Evolutionary conservation across 2,113 vertebrate species (phyloP), one percentile per base, ranked within the genome.

Genomic region (Thalassoma bifasciatum): DNA sequence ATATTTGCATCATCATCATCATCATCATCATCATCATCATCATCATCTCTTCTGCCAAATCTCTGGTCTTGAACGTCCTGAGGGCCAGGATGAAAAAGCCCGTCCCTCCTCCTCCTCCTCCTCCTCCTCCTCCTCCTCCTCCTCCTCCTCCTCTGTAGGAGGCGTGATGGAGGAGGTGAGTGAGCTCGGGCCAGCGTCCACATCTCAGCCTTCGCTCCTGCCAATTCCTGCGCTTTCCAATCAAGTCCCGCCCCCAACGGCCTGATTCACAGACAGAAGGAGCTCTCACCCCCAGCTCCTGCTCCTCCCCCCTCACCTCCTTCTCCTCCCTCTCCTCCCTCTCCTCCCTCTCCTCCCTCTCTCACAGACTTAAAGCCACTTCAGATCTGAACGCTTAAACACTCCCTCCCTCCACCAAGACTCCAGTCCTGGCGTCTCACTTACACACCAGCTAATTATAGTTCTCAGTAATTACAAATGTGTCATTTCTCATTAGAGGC

Each of bases 401-500:
- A 1, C 24, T 22, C 53, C 57, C 57, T 22, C 44, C 21, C 51
- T 2, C 36, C 75, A 77, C 75, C 65, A 80, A 84, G 74, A 59
- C 75, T 53, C 40, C 49, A 47, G 58, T 75, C 71, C 63, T 75
- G 75, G 61, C 83, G 56, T 91, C 82, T 91, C 88, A 77, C 71
- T 89, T 83, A 90, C 87, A 86, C 69, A 70, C 70, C 42, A 21
- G 78, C 72, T 90, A 90, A 91, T 91, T 88, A 89, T 86, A 88
- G 87, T 82, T 76, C 82, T 77, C 84, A 87, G 87, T 92, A 92
- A 90, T 90, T 91, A 89, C 79, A 81, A 86, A 90, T 80, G 85
- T 90, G 88, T 91, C 89, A 87, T 87, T 92, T 90, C 88, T 89
- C 83, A 92, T 91, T 92, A 90, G 83, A 54, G 53, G 50, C 62